Evolutionary conservation across 2,888 invertebrate species (phyloP).

Genomic region (Lasioglossum pauxillum): DNA sequence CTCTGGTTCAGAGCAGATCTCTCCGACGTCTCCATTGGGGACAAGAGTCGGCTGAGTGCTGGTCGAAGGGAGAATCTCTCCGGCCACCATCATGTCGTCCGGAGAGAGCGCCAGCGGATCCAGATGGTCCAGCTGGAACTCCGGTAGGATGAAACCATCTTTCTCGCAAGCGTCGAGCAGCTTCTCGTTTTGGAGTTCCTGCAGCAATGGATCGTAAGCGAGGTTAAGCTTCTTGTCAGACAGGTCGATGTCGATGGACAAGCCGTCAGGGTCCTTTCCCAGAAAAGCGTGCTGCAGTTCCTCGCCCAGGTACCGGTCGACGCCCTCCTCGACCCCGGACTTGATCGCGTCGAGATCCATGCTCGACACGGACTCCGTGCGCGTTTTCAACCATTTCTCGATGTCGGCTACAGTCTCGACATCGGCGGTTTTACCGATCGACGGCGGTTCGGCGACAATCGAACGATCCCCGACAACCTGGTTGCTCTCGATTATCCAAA

Average conservation of each 20-base stretch:
- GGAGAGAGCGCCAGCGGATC: constrained; percentile 76
- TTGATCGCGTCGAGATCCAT: constrained; percentile 79
- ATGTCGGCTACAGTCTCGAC: constrained; percentile 77
- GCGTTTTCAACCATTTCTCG: constrained; percentile 82
- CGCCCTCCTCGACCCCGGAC: constrained; percentile 72
- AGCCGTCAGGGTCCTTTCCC: constrained; percentile 75
- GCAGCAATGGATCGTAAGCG: constrained; percentile 78
- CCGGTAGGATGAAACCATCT: constrained; percentile 78
- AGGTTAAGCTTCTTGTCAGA: constrained; percentile 77
- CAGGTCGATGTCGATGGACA: constrained; percentile 77
- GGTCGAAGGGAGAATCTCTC: constrained; percentile 78
- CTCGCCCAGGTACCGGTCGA: constrained; percentile 77
- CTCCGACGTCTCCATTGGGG: constrained; percentile 32
- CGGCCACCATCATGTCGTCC: constrained; percentile 80
- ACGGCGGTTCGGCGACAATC: constrained; percentile 6
- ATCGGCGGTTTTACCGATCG: constrained; percentile 53
- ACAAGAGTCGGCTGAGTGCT: constrained; percentile 63
- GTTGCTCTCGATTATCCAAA: constrained; percentile 30
- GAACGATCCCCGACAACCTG: constrained; percentile 6
- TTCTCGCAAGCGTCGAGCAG: constrained; percentile 77
- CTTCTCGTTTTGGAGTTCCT: constrained; percentile 78
- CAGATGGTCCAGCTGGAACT: constrained; percentile 79
- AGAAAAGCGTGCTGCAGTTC: constrained; percentile 77
- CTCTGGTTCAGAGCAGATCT: constrained; percentile 3
- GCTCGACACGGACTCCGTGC: constrained; percentile 77